Evolutionary conservation across 1,140 invertebrate genomes (phyloP).

Genomic region (Temnothorax nylanderi): DNA sequence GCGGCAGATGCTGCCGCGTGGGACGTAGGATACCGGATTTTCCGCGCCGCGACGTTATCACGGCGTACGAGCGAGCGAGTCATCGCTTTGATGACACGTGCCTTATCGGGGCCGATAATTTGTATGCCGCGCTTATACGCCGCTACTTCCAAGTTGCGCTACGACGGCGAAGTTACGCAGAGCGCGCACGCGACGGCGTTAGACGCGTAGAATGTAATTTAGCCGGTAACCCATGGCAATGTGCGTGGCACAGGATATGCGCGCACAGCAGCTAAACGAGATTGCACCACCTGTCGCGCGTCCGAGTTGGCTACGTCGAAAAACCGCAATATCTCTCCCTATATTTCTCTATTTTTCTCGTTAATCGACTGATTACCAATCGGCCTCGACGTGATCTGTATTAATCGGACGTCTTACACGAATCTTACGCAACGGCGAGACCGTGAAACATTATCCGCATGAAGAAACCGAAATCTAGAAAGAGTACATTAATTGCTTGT

Average conservation of each 20-base stretch:
- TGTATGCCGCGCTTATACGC: slow-evolving; percentile 52
- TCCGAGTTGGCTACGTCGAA: slow-evolving; percentile 4
- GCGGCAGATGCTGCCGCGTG: slow-evolving; percentile 21
- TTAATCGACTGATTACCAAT: background rate
- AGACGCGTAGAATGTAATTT: slow-evolving; percentile 55
- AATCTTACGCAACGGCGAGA: background rate
- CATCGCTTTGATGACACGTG: slow-evolving; percentile 49
- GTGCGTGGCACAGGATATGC: slow-evolving; percentile 22
- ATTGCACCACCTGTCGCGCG: slow-evolving; percentile 56
- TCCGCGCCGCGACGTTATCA: slow-evolving; percentile 41
- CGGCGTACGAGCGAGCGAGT: background rate
- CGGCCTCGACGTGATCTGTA: background rate
- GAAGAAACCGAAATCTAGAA: background rate
- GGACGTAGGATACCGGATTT: slow-evolving; percentile 14
- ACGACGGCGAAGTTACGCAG: slow-evolving; percentile 43
- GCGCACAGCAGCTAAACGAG: slow-evolving; percentile 24
- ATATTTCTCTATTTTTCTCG: background rate
- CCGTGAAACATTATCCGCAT: no score
- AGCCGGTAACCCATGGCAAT: slow-evolving; percentile 37
- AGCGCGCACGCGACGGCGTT: slow-evolving; percentile 24
- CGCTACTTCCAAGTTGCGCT: slow-evolving; percentile 44
- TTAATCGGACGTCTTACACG: background rate
- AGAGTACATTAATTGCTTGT: background rate
- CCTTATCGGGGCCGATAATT: slow-evolving; percentile 58
- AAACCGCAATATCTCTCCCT: background rate